Evolutionary conservation across 2,113 vertebrate species (phyloP), one percentile per base, ranked within the genome.

Genomic region (Pseudonaja textilis): DNA sequence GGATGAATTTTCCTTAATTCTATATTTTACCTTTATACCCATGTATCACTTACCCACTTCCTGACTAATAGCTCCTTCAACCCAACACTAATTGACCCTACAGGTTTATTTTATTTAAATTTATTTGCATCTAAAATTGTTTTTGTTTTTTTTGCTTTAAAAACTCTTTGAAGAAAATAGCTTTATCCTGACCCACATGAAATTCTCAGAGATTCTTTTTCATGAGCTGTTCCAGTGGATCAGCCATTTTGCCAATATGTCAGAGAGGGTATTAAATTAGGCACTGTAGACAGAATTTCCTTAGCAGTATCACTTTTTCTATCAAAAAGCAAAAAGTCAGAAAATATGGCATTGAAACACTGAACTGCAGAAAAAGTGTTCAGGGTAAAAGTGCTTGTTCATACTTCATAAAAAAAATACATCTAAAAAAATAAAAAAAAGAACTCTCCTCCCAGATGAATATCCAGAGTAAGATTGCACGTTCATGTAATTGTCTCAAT

Each of bases 81-180:
- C 89, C 95, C 91, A 47, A 85, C 87, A 86, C 29, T 61, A 4
- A 92, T 64, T 89, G 55, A 94, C 93, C 91, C 91, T 93, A 74
- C 89, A 96, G 25, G 93, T 96, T 95, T 96, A 95, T 93, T 86
- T 85, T 93, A 91, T 90, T 94, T 91, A 92, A 94, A 85, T 25
- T 59, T 59, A 59, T 26, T 59, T 59, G 57, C 57, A 10, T 26
- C 91, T 0, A 0, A 96, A 96, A 96, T 93, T 95, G 89, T 94
- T 94, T 94, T 95, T 85, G 4, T n/a, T 54, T 94, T 94, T 55
- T 95, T 96, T 96, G 91, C 93, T 94, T 96, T 96, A 95, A 93
- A 52, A 54, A 94, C 93, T 61, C 85, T 91, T 3, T 3, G 89
- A 96, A 90, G n/a, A 93, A 96, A 92, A 88, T 92, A 94, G 92